A percentile compares a stretch with the other conserved stretches of the same genome.
These are phyloP conservation scores for Rotaria sp. DNA, from an alignment of 2,888 invertebrate genomes.

Conservation along the genomic window DNA sequence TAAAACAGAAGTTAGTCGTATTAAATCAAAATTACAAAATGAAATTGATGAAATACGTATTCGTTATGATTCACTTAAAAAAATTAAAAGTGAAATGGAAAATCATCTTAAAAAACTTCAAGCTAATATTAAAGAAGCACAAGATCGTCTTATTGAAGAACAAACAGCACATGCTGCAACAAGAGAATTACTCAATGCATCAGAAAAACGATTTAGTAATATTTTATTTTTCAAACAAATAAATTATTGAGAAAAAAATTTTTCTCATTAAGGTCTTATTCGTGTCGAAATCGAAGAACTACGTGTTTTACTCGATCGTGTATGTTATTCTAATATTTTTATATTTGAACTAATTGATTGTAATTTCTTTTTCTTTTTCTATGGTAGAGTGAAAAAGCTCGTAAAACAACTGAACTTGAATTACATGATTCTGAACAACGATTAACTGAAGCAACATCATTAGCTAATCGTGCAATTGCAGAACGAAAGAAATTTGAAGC, in stretches of 20 bases:
- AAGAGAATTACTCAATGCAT: slow-evolving; percentile 26
- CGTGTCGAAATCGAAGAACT: neutral
- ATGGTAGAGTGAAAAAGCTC: slow-evolving; percentile 33
- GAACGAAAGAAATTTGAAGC: slow-evolving; percentile 39
- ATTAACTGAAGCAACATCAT: neutral
- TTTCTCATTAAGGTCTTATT: neutral
- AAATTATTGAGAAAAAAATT: neutral
- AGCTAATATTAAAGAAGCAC: slow-evolving; percentile 31
- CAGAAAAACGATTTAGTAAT: slow-evolving; percentile 35
- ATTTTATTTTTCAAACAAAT: neutral
- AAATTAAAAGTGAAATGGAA: slow-evolving; percentile 34
- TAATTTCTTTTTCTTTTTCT: neutral
- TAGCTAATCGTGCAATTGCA: slow-evolving; percentile 30
- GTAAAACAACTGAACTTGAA: slow-evolving; percentile 38
- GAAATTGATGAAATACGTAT: slow-evolving; percentile 37
- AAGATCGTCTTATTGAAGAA: slow-evolving; percentile 39
- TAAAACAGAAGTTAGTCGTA: slow-evolving; percentile 30
- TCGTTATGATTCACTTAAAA: slow-evolving; percentile 32
- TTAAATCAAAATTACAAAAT: slow-evolving; percentile 36
- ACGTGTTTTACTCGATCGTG: slow-evolving; percentile 1
- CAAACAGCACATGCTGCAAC: slow-evolving; percentile 38
- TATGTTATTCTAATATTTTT: neutral
- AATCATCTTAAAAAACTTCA: slow-evolving; percentile 36
- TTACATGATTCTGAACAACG: slow-evolving; percentile 37
- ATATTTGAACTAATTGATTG: neutral